phyloP scores from a whole-genome alignment of 2,888 invertebrate species.

The Agriopis leucophaearia region DNA sequence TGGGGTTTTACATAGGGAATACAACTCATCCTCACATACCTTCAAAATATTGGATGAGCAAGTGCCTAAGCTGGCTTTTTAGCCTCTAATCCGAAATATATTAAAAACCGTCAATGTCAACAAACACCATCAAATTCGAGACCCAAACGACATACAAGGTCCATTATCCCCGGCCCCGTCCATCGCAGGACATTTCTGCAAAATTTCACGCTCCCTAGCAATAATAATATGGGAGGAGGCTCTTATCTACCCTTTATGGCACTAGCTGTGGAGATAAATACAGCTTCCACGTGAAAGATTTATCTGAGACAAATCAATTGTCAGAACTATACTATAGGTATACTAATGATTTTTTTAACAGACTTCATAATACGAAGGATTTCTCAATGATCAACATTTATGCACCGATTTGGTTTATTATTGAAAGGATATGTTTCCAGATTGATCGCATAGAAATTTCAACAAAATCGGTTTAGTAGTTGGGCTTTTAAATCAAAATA shows the following conservation, averaged over 20 bases:
- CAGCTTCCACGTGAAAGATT: slow-evolving; percentile 12
- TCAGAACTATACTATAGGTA: too few species aligned
- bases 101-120: slow-evolving; percentile 58
- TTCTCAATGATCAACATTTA: too few species aligned
- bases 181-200: slow-evolving; percentile 74
- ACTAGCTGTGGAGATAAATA: slow-evolving; percentile 34
- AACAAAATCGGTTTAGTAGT: too few species aligned
- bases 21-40: neutral
- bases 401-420: too few species aligned
- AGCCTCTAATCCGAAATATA: slow-evolving; percentile 55
- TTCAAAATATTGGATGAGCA: neutral
- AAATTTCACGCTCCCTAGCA: slow-evolving; percentile 84
- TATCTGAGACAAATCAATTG: neutral
- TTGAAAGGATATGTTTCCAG: too few species aligned
- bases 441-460: too few species aligned
- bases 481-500: too few species aligned
- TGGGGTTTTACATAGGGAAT: neutral
- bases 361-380: too few species aligned
- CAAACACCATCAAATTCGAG: slow-evolving; percentile 49
- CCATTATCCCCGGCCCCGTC: slow-evolving; percentile 70
- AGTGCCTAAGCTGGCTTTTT: neutral
- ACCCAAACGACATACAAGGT: slow-evolving; percentile 47
- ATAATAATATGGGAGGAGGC: slow-evolving; percentile 68
- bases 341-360: too few species aligned
- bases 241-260: slow-evolving; percentile 80